phyloP scores from a whole-genome alignment of 1,140 invertebrate genomes.

The Temnothorax longispinosus region DNA sequence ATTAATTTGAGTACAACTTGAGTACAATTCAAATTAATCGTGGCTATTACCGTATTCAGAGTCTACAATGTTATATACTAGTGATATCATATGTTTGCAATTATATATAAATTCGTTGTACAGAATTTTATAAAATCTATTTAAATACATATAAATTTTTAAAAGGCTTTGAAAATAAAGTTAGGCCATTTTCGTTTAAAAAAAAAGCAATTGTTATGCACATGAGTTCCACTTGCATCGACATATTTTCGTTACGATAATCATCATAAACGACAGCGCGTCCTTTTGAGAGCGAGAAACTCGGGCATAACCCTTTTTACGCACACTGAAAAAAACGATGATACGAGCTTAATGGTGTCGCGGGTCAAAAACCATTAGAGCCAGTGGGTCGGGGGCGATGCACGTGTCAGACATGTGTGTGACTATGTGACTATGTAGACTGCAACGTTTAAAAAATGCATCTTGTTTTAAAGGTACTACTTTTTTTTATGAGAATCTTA shows the following conservation, averaged over 20 bases:
- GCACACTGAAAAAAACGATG: slow-evolving; percentile 29
- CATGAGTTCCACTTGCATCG: neutral
- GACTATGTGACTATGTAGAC: slow-evolving; percentile 5
- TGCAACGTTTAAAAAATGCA: slow-evolving; percentile 39
- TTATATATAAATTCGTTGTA: neutral
- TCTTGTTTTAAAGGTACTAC: neutral
- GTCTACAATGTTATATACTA: neutral
- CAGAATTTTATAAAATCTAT: neutral
- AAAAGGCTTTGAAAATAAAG: neutral
- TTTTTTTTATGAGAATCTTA: slow-evolving; percentile 29
- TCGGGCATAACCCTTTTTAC: slow-evolving; percentile 35
- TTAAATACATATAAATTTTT: neutral
- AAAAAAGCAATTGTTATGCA: neutral
- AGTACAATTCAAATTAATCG: neutral
- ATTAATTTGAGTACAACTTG: neutral
- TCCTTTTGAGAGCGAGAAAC: slow-evolving; percentile 37
- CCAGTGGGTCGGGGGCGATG: slow-evolving; percentile 22
- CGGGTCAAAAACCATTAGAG: slow-evolving; percentile 57
- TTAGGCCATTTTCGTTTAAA: neutral
- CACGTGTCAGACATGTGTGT: slow-evolving; percentile 58
- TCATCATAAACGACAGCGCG: slow-evolving; percentile 51
- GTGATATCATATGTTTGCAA: neutral
- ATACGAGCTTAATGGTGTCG: slow-evolving; percentile 52
- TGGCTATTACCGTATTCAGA: neutral
- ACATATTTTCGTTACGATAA: slow-evolving; percentile 14